These are phyloP conservation scores for Leptobrachium ailaonicum DNA, from an alignment of 2,113 vertebrate genomes.

Conservation along the genomic window DNA sequence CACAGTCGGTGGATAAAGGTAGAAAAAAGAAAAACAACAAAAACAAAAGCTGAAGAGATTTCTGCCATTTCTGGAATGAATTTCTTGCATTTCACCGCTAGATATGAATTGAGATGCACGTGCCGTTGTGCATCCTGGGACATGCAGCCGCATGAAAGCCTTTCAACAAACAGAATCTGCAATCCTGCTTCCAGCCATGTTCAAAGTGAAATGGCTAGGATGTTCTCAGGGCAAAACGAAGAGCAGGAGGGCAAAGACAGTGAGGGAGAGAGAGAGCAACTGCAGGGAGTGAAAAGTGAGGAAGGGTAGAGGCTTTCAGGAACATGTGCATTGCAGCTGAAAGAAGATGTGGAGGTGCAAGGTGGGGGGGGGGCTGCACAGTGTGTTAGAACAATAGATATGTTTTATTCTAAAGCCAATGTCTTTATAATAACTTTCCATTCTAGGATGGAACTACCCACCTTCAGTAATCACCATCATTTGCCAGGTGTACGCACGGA, in stretches of 20 bases:
- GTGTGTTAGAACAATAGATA: too few relatives aligned
- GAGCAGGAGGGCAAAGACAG: neutral
- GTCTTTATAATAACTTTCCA: too few relatives aligned
- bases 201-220: slow-evolving; percentile 7
- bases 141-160: slow-evolving; percentile 12
- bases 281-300: neutral
- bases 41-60: too few relatives aligned
- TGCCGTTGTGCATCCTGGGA: slow-evolving; percentile 30
- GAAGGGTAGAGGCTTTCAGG: neutral
- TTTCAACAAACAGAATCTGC: slow-evolving; percentile 38
- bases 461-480: too few relatives aligned
- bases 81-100: slow-evolving; percentile 11
- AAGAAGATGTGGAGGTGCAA: neutral
- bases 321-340: neutral
- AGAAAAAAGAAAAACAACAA: too few relatives aligned
- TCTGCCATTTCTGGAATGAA: neutral
- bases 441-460: too few relatives aligned
- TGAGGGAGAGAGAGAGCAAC: neutral
- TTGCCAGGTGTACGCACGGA: too few relatives aligned
- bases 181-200: slow-evolving; percentile 17
- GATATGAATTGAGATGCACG: slow-evolving; percentile 22
- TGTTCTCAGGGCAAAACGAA: neutral
- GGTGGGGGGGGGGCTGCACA: neutral
- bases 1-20: too few relatives aligned
- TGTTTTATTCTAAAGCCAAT: too few relatives aligned